Percentiles rank a stretch among this genome's conserved stretches.
Conservation (phyloP, 2,113 vertebrate species). For the Calyptomena viridis region DNA sequence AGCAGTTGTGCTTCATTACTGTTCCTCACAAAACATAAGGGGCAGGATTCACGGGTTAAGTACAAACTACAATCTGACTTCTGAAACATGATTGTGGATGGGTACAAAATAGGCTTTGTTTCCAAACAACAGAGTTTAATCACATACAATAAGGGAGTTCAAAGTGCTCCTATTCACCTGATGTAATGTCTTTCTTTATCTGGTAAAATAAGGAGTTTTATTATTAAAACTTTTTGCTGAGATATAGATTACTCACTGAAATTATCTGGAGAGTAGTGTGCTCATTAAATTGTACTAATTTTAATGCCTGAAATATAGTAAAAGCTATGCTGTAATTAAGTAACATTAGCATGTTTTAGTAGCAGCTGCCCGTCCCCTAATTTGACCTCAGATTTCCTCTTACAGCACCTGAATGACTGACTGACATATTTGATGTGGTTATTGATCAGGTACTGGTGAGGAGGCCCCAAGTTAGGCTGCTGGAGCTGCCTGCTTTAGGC, state of each 20-base stretch:
- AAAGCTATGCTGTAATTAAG: slow-evolving; percentile 41
- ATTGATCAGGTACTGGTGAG: not conserved
- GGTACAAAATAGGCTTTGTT: slow-evolving; percentile 19
- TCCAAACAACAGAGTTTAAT: slow-evolving; percentile 65
- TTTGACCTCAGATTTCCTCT: slow-evolving; percentile 22
- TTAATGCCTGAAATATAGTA: slow-evolving; percentile 16
- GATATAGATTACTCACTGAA: not conserved
- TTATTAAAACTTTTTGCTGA: slow-evolving; percentile 29
- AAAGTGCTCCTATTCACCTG: slow-evolving; percentile 39
- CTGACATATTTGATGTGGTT: slow-evolving; percentile 17
- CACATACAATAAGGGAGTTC: slow-evolving; percentile 33
- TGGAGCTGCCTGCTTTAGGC: not conserved
- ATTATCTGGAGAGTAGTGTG: not conserved
- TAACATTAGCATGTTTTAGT: slow-evolving; percentile 54
- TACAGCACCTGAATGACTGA: not conserved
- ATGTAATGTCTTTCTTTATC: slow-evolving; percentile 29
- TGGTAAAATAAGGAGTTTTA: slow-evolving; percentile 18
- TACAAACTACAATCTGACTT: slow-evolving; percentile 63
- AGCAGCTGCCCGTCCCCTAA: not conserved
- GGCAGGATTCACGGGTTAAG: slow-evolving; percentile 55
- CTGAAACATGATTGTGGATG: slow-evolving; percentile 32
- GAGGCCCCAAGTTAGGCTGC: not conserved
- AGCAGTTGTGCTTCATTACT: slow-evolving; percentile 60
- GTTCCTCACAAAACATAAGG: slow-evolving; percentile 31
- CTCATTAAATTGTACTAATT: slow-evolving; percentile 31